phyloP scores from a whole-genome alignment of 2,888 invertebrate species.

The Blomia tropicalis region DNA sequence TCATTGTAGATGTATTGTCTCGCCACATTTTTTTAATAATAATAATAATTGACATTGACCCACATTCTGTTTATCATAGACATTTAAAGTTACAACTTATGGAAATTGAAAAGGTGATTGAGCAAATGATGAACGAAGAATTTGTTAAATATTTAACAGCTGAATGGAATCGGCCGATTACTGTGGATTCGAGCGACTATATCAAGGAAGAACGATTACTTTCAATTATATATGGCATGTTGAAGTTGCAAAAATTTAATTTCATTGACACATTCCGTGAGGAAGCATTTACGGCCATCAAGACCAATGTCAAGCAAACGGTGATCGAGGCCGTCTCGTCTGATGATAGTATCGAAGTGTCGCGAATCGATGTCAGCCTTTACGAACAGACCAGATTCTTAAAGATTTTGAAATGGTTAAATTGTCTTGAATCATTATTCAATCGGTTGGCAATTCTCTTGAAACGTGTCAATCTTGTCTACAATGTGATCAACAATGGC shows the following conservation, averaged over 20 bases:
- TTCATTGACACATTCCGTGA: conserved; percentile 55
- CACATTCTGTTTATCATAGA: conserved; percentile 41
- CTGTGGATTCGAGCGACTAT: conserved; percentile 34
- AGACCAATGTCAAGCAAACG: conserved; percentile 67
- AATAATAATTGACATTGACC: too few relatives aligned
- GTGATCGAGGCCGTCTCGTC: conserved; percentile 37
- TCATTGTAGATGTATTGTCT: too few relatives aligned
- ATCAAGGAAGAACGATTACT: conserved; percentile 56
- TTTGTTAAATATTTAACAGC: conserved; percentile 77
- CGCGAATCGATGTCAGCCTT: conserved; percentile 34
- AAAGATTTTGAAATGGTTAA: conserved; percentile 52
- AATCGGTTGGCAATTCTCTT: conserved; percentile 51
- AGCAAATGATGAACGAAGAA: conserved; percentile 89
- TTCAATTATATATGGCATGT: conserved; percentile 71
- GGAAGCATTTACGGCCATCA: conserved; percentile 73
- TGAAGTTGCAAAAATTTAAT: conserved; percentile 66
- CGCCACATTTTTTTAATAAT: neutral
- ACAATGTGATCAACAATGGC: conserved; percentile 59
- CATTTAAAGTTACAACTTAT: conserved; percentile 85
- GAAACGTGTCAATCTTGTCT: conserved; percentile 53
- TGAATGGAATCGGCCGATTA: conserved; percentile 68
- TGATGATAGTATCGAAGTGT: conserved; percentile 35
- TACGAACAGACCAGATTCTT: conserved; percentile 49
- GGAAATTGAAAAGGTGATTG: conserved; percentile 87
- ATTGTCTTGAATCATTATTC: conserved; percentile 49